These are phyloP conservation scores for Tachina grossa DNA, from an alignment of 2,888 invertebrate species.

Conservation along the genomic window DNA sequence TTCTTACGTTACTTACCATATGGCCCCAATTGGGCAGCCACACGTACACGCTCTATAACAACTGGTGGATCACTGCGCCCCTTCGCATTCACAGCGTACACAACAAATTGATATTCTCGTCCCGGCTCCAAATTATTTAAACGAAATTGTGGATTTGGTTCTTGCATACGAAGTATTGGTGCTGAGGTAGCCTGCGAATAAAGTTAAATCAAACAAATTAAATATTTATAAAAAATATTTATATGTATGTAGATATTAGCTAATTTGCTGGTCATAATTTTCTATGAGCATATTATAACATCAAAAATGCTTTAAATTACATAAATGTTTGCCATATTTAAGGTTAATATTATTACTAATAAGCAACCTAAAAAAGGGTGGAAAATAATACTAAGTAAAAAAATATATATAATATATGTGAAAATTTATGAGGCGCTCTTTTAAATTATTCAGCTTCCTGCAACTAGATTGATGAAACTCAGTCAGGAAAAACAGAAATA, in stretches of 20 bases:
- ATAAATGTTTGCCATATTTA: background rate
- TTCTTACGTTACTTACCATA: constrained; percentile 79
- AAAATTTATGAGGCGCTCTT: too few relatives aligned
- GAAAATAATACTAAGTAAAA: background rate
- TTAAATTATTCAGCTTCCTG: constrained; percentile 31
- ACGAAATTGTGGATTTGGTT: constrained; percentile 88
- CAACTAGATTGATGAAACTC: constrained; percentile 31
- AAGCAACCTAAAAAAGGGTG: background rate
- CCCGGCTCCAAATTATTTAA: constrained; percentile 90
- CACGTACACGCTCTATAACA: constrained; percentile 85
- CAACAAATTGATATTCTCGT: constrained; percentile 89
- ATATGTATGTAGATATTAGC: too few relatives aligned
- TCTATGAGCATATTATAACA: too few relatives aligned
- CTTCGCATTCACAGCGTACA: constrained; percentile 92
- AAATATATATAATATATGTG: background rate
- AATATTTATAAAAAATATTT: background rate
- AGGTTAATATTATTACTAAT: too few relatives aligned
- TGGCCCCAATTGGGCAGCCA: constrained; percentile 83
- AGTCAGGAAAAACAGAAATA: constrained; percentile 43
- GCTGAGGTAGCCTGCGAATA: constrained; percentile 83
- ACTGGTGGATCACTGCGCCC: constrained; percentile 90
- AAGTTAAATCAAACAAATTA: background rate
- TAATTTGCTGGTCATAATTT: too few relatives aligned
- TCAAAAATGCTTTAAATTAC: too few relatives aligned
- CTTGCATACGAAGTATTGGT: constrained; percentile 86